A percentile compares a stretch with the other conserved stretches of the same genome.
These are phyloP conservation scores for Rhabdornis inornatus DNA, from an alignment of 2,113 vertebrate genomes.

Conservation along the genomic window DNA sequence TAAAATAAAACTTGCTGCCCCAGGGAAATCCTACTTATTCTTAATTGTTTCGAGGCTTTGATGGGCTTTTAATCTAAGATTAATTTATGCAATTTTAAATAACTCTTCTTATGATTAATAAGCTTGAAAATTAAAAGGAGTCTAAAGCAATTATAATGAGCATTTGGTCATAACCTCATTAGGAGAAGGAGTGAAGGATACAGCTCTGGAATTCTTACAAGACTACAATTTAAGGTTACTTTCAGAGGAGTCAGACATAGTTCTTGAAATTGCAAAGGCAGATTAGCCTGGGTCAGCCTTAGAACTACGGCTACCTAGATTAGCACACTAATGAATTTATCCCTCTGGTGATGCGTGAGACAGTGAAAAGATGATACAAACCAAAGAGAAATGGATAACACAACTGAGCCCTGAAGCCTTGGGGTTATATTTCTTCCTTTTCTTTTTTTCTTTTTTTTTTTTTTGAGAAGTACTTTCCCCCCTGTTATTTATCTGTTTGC, in stretches of 20 bases:
- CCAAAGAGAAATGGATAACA: slow-evolving; percentile 22
- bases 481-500: not conserved
- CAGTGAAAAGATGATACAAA: slow-evolving; percentile 25
- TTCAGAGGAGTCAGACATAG: slow-evolving; percentile 76
- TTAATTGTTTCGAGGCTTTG: slow-evolving; percentile 99
- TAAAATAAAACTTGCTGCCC: slow-evolving; percentile 93
- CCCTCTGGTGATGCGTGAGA: slow-evolving; percentile 65
- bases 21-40: slow-evolving; percentile 97
- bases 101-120: slow-evolving; percentile 99
- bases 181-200: slow-evolving; percentile 84
- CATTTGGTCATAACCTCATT: slow-evolving; percentile 99
- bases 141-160: slow-evolving; percentile 99
- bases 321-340: slow-evolving; percentile 82
- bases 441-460: not conserved
- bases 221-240: slow-evolving; percentile 83
- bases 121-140: slow-evolving; percentile 98
- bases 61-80: slow-evolving; percentile 99
- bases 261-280: slow-evolving; percentile 74
- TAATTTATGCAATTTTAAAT: slow-evolving; percentile 99
- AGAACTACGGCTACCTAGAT: slow-evolving; percentile 83
- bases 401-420: not conserved
- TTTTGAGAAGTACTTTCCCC: not conserved
- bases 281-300: slow-evolving; percentile 81
- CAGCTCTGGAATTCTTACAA: slow-evolving; percentile 80
- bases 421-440: not conserved